phyloP scores from a whole-genome alignment of 92 coral and sea anemone genomes.

The Zoanthus gigantus region DNA sequence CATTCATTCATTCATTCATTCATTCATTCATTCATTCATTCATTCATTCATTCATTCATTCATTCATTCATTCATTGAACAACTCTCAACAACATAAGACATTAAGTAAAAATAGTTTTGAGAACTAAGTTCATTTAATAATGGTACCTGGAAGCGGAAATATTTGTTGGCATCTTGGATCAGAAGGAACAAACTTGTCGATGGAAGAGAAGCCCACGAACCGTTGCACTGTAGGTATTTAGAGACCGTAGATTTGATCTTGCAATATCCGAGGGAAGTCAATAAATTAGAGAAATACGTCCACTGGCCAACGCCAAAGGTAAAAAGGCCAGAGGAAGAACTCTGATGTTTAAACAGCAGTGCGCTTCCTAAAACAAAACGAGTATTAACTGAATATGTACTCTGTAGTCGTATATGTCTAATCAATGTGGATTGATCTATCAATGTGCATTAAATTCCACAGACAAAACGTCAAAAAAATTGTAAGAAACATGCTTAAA shows the following conservation, averaged over 20 bases:
- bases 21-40: too few species aligned
- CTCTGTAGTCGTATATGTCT: too few species aligned
- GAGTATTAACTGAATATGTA: not conserved
- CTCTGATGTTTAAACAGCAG: not conserved
- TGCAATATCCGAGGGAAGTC: not conserved
- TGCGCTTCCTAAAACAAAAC: not conserved
- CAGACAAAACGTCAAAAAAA: too few species aligned
- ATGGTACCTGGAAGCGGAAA: not conserved
- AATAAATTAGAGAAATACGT: not conserved
- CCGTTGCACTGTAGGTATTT: not conserved
- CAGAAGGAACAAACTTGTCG: not conserved
- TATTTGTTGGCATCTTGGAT: not conserved
- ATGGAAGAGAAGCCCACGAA: not conserved
- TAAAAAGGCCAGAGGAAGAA: not conserved
- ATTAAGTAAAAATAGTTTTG: too few species aligned
- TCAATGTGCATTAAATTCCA: too few species aligned
- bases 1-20: too few species aligned
- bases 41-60: too few species aligned
- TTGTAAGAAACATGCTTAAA: too few species aligned
- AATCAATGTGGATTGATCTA: too few species aligned
- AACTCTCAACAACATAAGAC: too few species aligned
- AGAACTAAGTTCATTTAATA: too few species aligned
- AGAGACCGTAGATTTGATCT: not conserved
- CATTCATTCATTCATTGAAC: too few species aligned
- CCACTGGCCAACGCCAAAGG: constrained; percentile 13